A percentile compares a stretch with the other conserved stretches of the same genome.
Evolutionary conservation across 1,140 invertebrate genomes (phyloP).

Genomic region (Caerostris darwini): DNA sequence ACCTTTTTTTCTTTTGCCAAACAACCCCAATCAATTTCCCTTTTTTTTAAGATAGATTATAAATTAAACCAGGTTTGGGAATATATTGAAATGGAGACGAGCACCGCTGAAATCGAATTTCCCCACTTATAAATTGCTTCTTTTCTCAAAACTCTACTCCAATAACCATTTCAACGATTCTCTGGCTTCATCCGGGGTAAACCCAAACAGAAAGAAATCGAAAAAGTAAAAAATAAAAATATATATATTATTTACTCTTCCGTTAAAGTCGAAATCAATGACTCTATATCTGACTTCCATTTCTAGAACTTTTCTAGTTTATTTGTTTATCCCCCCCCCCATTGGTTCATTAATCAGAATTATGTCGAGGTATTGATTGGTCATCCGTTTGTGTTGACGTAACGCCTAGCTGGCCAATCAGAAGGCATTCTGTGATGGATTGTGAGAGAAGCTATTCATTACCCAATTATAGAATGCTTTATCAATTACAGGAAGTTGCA

Average conservation of each 20-base stretch:
- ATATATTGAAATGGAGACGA: background rate
- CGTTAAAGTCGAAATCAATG: slow-evolving; percentile 60
- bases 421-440: background rate
- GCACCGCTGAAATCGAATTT: slow-evolving; percentile 52
- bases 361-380: slow-evolving; percentile 51
- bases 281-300: slow-evolving; percentile 24
- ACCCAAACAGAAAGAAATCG: background rate
- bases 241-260: slow-evolving; percentile 41
- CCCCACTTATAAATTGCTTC: slow-evolving; percentile 58
- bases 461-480: slow-evolving; percentile 49
- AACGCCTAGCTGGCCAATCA: slow-evolving; percentile 46
- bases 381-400: slow-evolving; percentile 49
- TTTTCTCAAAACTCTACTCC: background rate
- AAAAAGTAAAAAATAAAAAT: background rate
- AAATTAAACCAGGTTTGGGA: slow-evolving; percentile 33
- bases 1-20: background rate
- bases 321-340: background rate
- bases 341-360: slow-evolving; percentile 58
- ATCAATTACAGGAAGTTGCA: slow-evolving; percentile 28
- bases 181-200: background rate
- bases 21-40: background rate
- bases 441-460: slow-evolving; percentile 28
- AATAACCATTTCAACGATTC: slow-evolving; percentile 46
- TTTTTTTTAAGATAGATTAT: background rate
- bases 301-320: slow-evolving; percentile 27